Conservation (phyloP, 2,113 vertebrate genomes). For the Montifringilla adamsi region DNA sequence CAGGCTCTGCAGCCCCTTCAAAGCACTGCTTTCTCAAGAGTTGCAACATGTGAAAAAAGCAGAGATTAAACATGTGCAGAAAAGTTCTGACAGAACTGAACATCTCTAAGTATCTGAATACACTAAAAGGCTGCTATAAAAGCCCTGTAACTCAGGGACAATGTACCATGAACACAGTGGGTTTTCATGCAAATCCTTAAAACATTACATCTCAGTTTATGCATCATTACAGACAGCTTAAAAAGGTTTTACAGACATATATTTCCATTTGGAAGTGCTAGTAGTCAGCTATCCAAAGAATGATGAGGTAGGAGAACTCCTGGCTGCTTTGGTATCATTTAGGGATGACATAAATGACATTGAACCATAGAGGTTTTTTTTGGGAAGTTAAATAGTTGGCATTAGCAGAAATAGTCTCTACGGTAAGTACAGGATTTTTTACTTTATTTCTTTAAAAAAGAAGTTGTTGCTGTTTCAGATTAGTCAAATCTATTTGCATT, state of each 20-base stretch:
- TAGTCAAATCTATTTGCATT: background rate
- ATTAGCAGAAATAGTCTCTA: background rate
- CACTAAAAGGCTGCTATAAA: conserved; percentile 12
- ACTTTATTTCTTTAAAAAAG: background rate
- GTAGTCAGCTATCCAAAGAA: background rate
- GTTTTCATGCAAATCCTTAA: background rate
- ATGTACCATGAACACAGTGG: background rate
- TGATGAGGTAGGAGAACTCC: background rate
- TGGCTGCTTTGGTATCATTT: background rate
- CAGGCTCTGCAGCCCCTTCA: background rate
- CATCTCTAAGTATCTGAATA: background rate
- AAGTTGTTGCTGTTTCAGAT: background rate
- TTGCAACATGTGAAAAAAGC: background rate
- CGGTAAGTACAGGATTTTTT: background rate
- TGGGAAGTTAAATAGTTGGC: background rate
- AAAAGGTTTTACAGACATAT: conserved; percentile 16
- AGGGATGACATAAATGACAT: background rate
- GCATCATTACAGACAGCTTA: conserved; percentile 1
- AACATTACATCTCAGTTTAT: background rate
- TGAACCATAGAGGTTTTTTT: background rate
- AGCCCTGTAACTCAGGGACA: conserved; percentile 2
- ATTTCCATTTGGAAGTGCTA: background rate
- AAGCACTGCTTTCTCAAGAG: background rate
- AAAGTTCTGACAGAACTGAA: background rate
- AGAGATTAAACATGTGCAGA: background rate